Evolutionary conservation across 2,113 vertebrate genomes (phyloP).

Genomic region (Tenrec ecaudatus): DNA sequence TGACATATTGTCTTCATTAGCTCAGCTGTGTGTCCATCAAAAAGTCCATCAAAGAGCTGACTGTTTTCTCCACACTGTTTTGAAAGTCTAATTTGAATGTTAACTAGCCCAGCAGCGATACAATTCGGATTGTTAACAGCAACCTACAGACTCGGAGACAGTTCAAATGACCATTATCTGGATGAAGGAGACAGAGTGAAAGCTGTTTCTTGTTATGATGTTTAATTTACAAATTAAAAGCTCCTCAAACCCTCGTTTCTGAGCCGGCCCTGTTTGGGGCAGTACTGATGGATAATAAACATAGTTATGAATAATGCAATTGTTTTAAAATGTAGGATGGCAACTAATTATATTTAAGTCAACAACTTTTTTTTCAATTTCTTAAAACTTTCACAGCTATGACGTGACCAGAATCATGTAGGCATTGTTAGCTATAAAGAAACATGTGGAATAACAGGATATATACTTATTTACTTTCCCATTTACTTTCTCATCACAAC

Average conservation of each 20-base stretch:
- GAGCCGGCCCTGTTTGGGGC: background rate
- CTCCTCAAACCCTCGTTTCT: slow-evolving; percentile 60
- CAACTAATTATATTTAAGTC: slow-evolving; percentile 1
- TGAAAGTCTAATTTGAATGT: slow-evolving; percentile 75
- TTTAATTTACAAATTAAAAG: slow-evolving; percentile 77
- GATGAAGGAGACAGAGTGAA: slow-evolving; percentile 46
- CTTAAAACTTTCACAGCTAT: slow-evolving; percentile 18
- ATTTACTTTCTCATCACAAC: background rate
- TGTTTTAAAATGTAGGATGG: slow-evolving; percentile 41
- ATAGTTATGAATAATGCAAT: slow-evolving; percentile 56
- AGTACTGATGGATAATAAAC: background rate
- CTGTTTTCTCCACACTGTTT: slow-evolving; percentile 56
- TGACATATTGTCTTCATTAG: slow-evolving; percentile 66
- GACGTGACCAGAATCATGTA: background rate
- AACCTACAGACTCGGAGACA: slow-evolving; percentile 72
- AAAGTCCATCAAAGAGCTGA: slow-evolving; percentile 60
- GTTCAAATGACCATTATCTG: slow-evolving; percentile 73
- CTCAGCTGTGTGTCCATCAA: slow-evolving; percentile 58
- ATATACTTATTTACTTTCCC: background rate
- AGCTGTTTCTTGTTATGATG: slow-evolving; percentile 66
- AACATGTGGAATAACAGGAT: background rate
- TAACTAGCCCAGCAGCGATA: slow-evolving; percentile 61
- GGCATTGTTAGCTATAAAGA: background rate
- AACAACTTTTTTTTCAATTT: slow-evolving; percentile 26
- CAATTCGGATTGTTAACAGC: slow-evolving; percentile 68